Evolutionary conservation across 2,113 vertebrate genomes (phyloP).

Genomic region (Centropus unirufus): DNA sequence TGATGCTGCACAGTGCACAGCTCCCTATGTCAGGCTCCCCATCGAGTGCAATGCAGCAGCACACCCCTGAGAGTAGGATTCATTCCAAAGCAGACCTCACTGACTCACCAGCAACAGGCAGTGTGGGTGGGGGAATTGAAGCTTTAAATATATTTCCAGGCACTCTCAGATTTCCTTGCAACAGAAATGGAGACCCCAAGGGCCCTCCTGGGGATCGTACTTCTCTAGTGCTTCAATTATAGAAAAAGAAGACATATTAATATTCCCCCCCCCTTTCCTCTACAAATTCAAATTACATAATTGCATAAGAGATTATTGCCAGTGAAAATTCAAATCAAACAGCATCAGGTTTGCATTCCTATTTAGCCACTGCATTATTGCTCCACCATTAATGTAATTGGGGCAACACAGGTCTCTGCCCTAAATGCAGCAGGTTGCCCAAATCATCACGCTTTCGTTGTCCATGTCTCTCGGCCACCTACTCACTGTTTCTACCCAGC

Average conservation of each 20-base stretch:
- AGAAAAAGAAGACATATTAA: background rate
- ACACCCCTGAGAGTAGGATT: background rate
- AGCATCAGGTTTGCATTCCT: background rate
- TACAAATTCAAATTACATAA: background rate
- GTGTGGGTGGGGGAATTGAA: fast-evolving
- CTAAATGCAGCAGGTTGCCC: background rate
- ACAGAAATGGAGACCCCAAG: background rate
- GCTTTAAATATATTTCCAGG: background rate
- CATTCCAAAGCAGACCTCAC: background rate
- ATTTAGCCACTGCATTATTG: background rate
- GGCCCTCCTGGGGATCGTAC: background rate
- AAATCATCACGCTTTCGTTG: background rate
- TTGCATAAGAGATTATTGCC: background rate
- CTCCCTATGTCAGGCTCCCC: background rate
- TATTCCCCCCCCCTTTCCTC: background rate
- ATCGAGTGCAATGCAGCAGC: fast-evolving
- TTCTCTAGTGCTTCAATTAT: background rate
- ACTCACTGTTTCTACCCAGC: background rate
- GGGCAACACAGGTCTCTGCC: background rate
- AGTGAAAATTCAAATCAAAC: background rate
- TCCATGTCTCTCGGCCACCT: background rate
- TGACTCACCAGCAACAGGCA: background rate
- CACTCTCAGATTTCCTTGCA: background rate
- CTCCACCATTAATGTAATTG: fast-evolving
- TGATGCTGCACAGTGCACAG: fast-evolving